phyloP scores from a whole-genome alignment of 2,797 vertebrate genomes.

The Sebastes vulpes region DNA sequence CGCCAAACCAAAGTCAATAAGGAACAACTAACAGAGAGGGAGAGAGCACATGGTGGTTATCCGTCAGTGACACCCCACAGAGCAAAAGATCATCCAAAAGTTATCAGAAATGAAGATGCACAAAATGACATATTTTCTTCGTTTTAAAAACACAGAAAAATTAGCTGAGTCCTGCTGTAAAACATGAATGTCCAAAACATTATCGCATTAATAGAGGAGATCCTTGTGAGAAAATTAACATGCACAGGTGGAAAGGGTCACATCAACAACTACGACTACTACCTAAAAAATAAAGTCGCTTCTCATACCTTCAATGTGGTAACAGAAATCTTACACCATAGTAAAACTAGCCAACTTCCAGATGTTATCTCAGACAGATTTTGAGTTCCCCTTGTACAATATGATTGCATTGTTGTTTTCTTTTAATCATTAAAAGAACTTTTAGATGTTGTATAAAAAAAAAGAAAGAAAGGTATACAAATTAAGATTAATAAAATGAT shows the following conservation, averaged over 20 bases:
- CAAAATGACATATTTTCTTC: neutral
- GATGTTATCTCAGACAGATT: neutral
- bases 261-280: neutral
- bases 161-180: neutral
- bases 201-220: neutral
- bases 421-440: neutral
- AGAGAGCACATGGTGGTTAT: constrained; percentile 30
- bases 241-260: neutral
- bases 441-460: neutral
- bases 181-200: neutral
- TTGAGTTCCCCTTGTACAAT: neutral
- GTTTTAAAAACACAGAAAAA: neutral
- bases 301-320: neutral
- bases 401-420: neutral
- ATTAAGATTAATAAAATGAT: neutral
- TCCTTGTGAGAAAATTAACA: neutral
- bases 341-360: neutral
- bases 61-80: neutral
- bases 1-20: constrained; percentile 99
- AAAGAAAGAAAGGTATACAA: neutral
- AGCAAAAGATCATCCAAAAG: neutral
- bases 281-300: neutral
- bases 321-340: neutral
- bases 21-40: constrained; percentile 92
- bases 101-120: neutral